phyloP scores from a whole-genome alignment of 2,888 invertebrate species.

The Latheticus oryzae region DNA sequence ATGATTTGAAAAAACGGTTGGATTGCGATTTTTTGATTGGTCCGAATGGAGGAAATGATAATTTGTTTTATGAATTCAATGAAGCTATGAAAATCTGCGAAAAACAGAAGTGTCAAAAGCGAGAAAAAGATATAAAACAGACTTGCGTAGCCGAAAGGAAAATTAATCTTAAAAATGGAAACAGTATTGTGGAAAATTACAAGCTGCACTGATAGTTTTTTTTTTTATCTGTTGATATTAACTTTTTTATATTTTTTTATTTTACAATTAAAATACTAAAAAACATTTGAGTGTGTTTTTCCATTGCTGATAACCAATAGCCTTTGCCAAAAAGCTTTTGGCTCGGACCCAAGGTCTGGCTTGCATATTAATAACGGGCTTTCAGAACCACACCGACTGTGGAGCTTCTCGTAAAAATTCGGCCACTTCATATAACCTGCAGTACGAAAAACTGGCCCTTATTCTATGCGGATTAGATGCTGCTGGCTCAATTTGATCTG shows the following conservation, averaged over 20 bases:
- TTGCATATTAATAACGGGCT: too few relatives aligned
- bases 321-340: too few relatives aligned
- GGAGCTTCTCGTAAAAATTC: too few relatives aligned
- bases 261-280: neutral
- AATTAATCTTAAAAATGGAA: slow-evolving; percentile 55
- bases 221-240: too few relatives aligned
- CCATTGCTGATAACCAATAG: too few relatives aligned
- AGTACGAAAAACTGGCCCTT: too few relatives aligned
- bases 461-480: too few relatives aligned
- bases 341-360: too few relatives aligned
- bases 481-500: too few relatives aligned
- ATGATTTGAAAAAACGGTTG: slow-evolving; percentile 69
- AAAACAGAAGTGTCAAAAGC: slow-evolving; percentile 68
- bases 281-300: neutral
- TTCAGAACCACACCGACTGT: too few relatives aligned
- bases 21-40: slow-evolving; percentile 79
- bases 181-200: slow-evolving; percentile 52
- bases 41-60: slow-evolving; percentile 81
- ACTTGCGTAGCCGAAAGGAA: slow-evolving; percentile 70
- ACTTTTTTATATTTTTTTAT: neutral
- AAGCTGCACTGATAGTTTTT: slow-evolving; percentile 53
- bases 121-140: slow-evolving; percentile 68
- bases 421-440: too few relatives aligned
- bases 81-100: slow-evolving; percentile 73
- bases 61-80: slow-evolving; percentile 75